Evolutionary conservation across 2,113 vertebrate species (phyloP), one percentile per base, ranked within the genome.

Genomic region (Tympanuchus pallidicinctus): DNA sequence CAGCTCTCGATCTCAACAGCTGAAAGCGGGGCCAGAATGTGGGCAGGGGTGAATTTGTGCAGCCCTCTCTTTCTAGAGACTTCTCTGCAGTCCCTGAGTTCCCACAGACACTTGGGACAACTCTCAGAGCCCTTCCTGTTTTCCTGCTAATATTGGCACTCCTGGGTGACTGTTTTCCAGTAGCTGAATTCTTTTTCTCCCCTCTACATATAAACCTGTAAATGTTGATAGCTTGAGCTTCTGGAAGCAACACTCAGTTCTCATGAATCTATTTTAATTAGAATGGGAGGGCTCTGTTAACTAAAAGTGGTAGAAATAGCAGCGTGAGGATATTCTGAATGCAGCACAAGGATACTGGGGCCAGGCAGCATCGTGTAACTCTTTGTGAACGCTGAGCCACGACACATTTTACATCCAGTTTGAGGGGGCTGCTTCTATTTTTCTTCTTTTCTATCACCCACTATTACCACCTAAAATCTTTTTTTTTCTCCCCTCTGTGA

Each of bases 261-360:
- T 93, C 79, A 86, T 83, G 93, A 94, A 97, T 64, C 52, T 90
- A 77, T 92, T 95, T 96, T 92, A 96, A 89, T 92, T 90, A 95
- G 88, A 95, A 91, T 83, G 91, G 89, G 89, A 94, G 82, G 95
- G 63, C 54, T 95, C 88, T 92, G 95, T 95, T 94, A 94, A 97
- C 69, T 94, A 90, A 93, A 93, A 96, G 65, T 88, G 65, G 76
- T 88, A 93, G 65, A 83, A 94, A 88, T 45, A 90, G 32, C 32
- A 38, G 28, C 66, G 43, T 7, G 40, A 78, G 40, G 25, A 43
- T 75, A 77, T n/a, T 88, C 52, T 48, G 52, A 82, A 71, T 75
- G 89, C 56, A 59, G 32, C 56, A n/a, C 11, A 11, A 59, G 56
- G 56, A 40, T 65, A 69, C 48, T 86, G 59, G 81, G 77, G 52